Percentiles rank a stretch among this genome's conserved stretches.
phyloP scores from a whole-genome alignment of 2,888 invertebrate genomes.

The Apomyelois bistriatella region DNA sequence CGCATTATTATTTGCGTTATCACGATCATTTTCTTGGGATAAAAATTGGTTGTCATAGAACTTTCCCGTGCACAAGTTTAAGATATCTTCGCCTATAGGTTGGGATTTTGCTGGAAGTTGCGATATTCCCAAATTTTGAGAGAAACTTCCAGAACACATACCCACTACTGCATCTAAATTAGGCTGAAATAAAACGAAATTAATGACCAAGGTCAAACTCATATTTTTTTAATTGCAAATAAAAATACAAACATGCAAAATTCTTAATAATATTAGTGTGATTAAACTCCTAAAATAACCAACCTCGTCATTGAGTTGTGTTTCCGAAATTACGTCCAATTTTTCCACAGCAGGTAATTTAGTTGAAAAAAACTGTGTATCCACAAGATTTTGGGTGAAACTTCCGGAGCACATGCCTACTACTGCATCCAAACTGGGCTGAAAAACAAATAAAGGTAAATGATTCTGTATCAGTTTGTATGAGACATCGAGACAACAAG shows the following conservation, averaged over 20 bases:
- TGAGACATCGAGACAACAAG: no score
- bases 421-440: conserved; percentile 72
- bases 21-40: conserved; percentile 10
- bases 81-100: conserved; percentile 68
- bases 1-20: neutral
- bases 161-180: conserved; percentile 75
- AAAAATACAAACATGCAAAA: no score
- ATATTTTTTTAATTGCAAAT: neutral
- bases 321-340: conserved; percentile 35
- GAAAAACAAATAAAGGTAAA: conserved; percentile 11
- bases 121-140: conserved; percentile 47
- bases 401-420: conserved; percentile 80
- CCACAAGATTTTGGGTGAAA: conserved; percentile 61
- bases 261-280: no score
- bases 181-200: conserved; percentile 29
- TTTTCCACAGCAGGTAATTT: conserved; percentile 23
- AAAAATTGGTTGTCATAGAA: conserved; percentile 70
- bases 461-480: no score
- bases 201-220: neutral
- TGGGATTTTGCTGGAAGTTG: conserved; percentile 38
- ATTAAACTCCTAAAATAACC: conserved; percentile 26
- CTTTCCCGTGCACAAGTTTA: conserved; percentile 79
- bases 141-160: conserved; percentile 78
- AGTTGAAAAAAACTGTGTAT: conserved; percentile 43
- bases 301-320: conserved; percentile 45